These are phyloP conservation scores for Chrysopa pallens DNA, from an alignment of 1,140 invertebrate species.

Conservation along the genomic window DNA sequence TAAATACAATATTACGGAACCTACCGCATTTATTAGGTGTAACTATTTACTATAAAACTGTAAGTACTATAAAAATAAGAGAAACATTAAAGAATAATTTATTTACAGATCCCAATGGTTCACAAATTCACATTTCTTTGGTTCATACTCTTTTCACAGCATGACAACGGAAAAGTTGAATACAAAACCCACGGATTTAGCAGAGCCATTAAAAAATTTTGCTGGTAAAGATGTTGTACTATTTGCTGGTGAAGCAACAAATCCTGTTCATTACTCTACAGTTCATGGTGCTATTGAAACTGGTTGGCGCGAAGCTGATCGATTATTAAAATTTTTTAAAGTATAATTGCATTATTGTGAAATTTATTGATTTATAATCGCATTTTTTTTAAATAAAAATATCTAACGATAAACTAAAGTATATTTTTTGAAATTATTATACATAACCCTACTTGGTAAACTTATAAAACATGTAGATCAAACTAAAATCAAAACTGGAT, in stretches of 20 bases:
- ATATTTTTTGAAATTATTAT: too few species aligned
- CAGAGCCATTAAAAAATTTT: constrained; percentile 29
- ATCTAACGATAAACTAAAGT: too few species aligned
- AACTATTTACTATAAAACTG: not conserved
- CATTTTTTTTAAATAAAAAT: too few species aligned
- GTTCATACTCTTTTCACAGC: constrained; percentile 49
- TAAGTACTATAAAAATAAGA: not conserved
- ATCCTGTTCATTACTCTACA: constrained; percentile 46
- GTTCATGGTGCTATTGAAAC: constrained; percentile 66
- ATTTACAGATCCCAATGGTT: constrained; percentile 45
- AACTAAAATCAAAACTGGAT: too few species aligned
- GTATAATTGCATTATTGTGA: too few species aligned
- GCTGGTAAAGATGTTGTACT: constrained; percentile 32
- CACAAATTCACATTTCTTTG: constrained; percentile 41
- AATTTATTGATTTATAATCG: too few species aligned
- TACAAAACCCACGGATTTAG: constrained; percentile 27
- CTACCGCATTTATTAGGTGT: constrained; percentile 18
- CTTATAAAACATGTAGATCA: too few species aligned
- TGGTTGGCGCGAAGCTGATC: constrained; percentile 58
- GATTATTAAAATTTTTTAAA: constrained; percentile 18
- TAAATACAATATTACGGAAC: constrained; percentile 29
- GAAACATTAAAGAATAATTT: constrained; percentile 6
- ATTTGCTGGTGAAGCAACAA: constrained; percentile 57
- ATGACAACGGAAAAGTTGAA: constrained; percentile 32
- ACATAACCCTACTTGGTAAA: too few species aligned